Conservation (phyloP, 2,797 vertebrate genomes). For the Malacoctenus gilli region DNA sequence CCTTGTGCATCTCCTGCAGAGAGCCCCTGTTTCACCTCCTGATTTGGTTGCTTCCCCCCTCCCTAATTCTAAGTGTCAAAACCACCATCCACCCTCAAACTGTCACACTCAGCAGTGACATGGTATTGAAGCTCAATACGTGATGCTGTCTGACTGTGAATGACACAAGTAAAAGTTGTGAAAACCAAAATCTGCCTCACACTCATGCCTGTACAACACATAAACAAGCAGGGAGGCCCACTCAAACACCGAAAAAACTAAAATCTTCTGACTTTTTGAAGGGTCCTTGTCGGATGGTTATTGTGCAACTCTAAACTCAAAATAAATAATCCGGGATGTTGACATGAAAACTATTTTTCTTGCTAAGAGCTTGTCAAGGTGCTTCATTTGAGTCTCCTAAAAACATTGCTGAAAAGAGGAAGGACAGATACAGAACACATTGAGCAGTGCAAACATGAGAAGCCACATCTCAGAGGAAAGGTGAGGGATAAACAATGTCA, state of each 20-base stretch:
- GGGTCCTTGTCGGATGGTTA: background rate
- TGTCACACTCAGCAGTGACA: slow-evolving; percentile 46
- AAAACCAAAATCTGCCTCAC: slow-evolving; percentile 34
- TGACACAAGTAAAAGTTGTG: slow-evolving; percentile 60
- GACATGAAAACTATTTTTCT: background rate
- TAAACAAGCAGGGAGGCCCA: slow-evolving; percentile 21
- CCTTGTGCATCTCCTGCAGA: slow-evolving; percentile 23
- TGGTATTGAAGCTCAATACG: slow-evolving; percentile 42
- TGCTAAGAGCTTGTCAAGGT: background rate
- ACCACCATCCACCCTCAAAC: slow-evolving; percentile 53
- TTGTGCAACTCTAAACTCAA: background rate
- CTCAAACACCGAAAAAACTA: background rate
- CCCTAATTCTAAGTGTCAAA: slow-evolving; percentile 57
- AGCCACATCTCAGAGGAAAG: background rate
- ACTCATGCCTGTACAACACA: slow-evolving; percentile 10
- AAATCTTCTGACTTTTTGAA: background rate
- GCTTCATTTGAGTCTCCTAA: background rate
- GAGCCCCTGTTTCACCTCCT: slow-evolving; percentile 34
- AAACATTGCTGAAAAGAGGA: background rate
- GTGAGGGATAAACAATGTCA: slow-evolving; percentile 11
- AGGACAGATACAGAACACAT: background rate
- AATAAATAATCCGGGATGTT: background rate
- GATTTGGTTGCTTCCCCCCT: slow-evolving; percentile 42
- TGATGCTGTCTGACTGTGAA: slow-evolving; percentile 47
- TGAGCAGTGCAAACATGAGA: background rate